phyloP scores from a whole-genome alignment of 1,140 invertebrate species.

The Lysiphlebus fabarum region DNA sequence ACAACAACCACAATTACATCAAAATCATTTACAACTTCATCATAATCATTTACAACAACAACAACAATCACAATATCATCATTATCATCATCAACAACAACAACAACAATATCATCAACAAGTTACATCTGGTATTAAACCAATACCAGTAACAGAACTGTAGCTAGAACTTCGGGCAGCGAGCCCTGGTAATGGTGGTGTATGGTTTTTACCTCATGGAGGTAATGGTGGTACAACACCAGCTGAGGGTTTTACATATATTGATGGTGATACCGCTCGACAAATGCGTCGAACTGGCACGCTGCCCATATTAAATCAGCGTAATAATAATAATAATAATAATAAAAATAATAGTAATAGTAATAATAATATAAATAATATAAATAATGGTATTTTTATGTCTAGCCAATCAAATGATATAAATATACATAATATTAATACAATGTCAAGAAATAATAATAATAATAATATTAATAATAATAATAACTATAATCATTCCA shows the following conservation, averaged over 20 bases:
- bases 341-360: neutral
- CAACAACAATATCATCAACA: constrained; percentile 56
- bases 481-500: constrained; percentile 26
- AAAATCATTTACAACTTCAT: constrained; percentile 53
- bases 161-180: constrained; percentile 86
- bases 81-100: constrained; percentile 58
- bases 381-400: neutral
- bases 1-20: constrained; percentile 58
- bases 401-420: neutral
- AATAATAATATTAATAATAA: constrained; percentile 5
- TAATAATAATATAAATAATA: constrained; percentile 6
- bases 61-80: constrained; percentile 44
- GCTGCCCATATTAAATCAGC: constrained; percentile 41
- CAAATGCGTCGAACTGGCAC: constrained; percentile 51
- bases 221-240: constrained; percentile 66
- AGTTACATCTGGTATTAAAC: constrained; percentile 62
- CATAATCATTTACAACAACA: constrained; percentile 49
- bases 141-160: constrained; percentile 86
- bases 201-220: constrained; percentile 55
- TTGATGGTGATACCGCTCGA: constrained; percentile 61
- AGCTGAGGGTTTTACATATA: constrained; percentile 73
- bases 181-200: constrained; percentile 63
- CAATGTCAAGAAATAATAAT: neutral
- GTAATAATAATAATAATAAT: constrained; percentile 7
- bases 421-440: constrained; percentile 7